Evolutionary conservation across 2,888 invertebrate genomes (phyloP).

Genomic region (Hirtodrosophila trivittata): DNA sequence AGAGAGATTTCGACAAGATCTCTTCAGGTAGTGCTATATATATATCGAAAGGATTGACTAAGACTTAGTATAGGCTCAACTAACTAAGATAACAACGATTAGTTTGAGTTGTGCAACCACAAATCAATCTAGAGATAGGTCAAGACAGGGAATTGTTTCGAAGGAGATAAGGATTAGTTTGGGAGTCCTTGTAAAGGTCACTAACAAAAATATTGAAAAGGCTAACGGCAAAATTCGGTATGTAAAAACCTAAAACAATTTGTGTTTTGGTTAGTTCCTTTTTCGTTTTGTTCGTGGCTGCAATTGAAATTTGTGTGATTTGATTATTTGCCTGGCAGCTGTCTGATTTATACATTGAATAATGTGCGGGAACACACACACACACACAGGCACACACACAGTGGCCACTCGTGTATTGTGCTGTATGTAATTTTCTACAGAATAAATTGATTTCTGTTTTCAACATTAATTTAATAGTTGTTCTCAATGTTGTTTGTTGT

Average conservation of each 20-base stretch:
- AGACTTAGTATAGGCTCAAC: too few relatives aligned
- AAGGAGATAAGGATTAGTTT: too few relatives aligned
- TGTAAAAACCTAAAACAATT: too few relatives aligned
- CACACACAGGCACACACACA: neutral
- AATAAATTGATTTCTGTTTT: conserved; percentile 77
- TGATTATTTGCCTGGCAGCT: conserved; percentile 65
- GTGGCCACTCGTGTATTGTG: too few relatives aligned
- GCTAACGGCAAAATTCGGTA: too few relatives aligned
- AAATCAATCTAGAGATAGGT: too few relatives aligned
- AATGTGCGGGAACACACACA: conserved; percentile 29
- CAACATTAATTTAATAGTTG: conserved; percentile 73
- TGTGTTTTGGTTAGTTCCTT: too few relatives aligned
- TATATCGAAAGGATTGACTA: too few relatives aligned
- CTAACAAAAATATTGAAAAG: neutral
- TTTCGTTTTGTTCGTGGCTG: conserved; percentile 10
- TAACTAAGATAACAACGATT: too few relatives aligned
- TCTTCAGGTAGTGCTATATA: neutral
- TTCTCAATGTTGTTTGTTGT: conserved; percentile 48
- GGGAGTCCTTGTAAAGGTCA: neutral
- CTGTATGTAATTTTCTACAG: conserved; percentile 59
- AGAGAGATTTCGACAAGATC: neutral
- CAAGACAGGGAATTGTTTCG: too few relatives aligned
- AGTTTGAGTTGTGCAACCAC: too few relatives aligned
- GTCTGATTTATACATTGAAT: conserved; percentile 69
- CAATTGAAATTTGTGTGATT: conserved; percentile 68